Base-by-base conservation (phyloP, 1,140 invertebrate genomes). In the Pissodes strobi region DNA sequence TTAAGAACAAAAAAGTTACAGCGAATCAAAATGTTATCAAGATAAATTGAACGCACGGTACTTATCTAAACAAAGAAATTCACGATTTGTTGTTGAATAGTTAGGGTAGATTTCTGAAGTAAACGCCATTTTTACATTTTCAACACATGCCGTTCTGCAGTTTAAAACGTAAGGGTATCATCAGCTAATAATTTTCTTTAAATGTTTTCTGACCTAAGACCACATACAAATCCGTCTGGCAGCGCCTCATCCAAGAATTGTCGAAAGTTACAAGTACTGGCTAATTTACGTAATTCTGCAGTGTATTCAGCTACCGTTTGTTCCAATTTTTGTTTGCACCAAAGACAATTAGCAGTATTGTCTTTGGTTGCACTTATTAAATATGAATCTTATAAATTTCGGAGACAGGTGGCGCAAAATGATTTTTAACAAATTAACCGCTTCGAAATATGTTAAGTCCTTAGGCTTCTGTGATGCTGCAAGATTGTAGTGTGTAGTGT, bases 61-160 rank as follows among this genome's bases (percentile, higher is more conserved):
- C n/a, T n/a, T n/a, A n/a, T n/a, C n/a, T n/a, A n/a, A 53, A 53
- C 13, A 10, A 61, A 18, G 38, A 52, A 61, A 23, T 60, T 52
- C 1, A 37, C 22, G 8, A 61, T 17, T 58, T 59, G 53, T 12
- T 60, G 17, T 49, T 49, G 12, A 8, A 65, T 13, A 18, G 22
- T 41, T 38, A 51, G 39, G 13, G 6, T 34, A 23, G 15, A 49
- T 51, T 65, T 53, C 21, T 51, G 45, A 5, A 23, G 13, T 37
- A 52, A 13, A 45, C 5, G 45, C 48, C 13, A 22, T n/a, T 45
- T 61, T 66, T 15, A 46, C 46, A 30, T 19, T 66, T 61, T 52
- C 34, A 2, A 61, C n/a, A n/a, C 49, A 13, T n/a, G 17, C 27
- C 60, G 38, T 37, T 63, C 60, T 18, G 49, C 48, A 13, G 4